Percentiles rank a stretch among this genome's conserved stretches.
These are phyloP conservation scores for Otus sunia DNA, from an alignment of 2,113 vertebrate species.

Conservation along the genomic window DNA sequence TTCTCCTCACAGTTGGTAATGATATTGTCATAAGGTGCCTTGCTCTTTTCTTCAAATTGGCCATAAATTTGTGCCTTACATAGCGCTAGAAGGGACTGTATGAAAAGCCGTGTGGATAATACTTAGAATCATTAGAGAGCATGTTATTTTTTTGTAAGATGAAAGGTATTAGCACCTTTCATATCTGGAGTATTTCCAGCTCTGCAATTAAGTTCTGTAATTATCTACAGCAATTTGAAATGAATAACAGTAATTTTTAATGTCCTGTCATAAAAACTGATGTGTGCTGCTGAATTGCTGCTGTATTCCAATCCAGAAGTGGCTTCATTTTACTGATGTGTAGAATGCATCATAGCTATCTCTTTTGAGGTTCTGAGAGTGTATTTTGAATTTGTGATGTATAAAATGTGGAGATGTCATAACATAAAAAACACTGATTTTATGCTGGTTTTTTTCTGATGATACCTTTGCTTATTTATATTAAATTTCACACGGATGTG, in stretches of 20 bases:
- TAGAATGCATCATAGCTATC: neutral
- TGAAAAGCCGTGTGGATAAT: neutral
- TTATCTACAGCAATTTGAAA: constrained; percentile 47
- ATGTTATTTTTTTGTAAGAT: neutral
- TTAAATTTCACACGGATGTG: neutral
- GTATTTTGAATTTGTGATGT: neutral
- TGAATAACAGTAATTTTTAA: constrained; percentile 42
- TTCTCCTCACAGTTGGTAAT: neutral
- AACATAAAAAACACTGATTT: neutral
- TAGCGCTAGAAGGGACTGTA: neutral
- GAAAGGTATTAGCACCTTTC: constrained; percentile 16
- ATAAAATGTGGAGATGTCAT: neutral
- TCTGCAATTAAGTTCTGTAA: constrained; percentile 47
- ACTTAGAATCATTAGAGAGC: neutral
- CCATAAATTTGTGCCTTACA: neutral
- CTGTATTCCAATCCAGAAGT: neutral
- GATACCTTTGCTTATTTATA: neutral
- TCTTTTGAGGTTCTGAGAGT: neutral
- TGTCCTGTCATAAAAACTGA: constrained; percentile 21
- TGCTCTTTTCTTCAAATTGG: neutral
- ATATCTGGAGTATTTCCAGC: constrained; percentile 43
- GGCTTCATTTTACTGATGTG: neutral
- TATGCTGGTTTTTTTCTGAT: neutral
- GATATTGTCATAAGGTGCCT: neutral
- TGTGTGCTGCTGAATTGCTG: neutral